A percentile compares a stretch with the other conserved stretches of the same genome.
Conservation (phyloP, 2,888 invertebrate genomes). For the Calameuta filiformis region DNA sequence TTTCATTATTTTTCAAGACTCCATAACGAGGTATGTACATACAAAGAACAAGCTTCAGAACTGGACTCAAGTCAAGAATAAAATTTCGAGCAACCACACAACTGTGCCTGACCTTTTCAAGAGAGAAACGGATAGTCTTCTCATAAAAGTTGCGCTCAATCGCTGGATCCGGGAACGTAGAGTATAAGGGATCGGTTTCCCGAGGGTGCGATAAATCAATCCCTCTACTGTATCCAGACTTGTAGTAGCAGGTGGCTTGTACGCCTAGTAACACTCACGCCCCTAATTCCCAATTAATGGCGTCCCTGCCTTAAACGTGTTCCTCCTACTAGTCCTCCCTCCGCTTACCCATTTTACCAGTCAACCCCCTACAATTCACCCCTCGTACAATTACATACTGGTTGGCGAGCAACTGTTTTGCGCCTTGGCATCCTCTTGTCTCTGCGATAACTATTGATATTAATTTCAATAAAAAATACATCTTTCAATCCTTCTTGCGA, state of each 20-base stretch:
- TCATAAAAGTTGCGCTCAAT: neutral
- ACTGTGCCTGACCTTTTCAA: neutral
- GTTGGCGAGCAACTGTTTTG: neutral
- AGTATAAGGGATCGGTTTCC: conserved; percentile 30
- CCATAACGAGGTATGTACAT: neutral
- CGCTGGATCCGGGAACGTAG: neutral
- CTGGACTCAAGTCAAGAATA: neutral
- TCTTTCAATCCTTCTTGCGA: neutral
- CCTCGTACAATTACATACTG: neutral
- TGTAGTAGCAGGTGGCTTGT: conserved; percentile 61
- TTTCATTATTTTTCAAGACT: neutral
- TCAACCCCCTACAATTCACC: neutral
- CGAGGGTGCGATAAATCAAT: conserved; percentile 64
- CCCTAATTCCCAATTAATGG: conserved; percentile 66
- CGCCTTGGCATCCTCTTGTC: neutral
- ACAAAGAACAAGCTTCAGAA: neutral
- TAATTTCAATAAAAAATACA: neutral
- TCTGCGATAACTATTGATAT: neutral
- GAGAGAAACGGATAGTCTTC: neutral
- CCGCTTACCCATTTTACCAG: neutral
- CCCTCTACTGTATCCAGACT: conserved; percentile 38
- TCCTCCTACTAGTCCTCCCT: neutral
- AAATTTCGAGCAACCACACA: neutral
- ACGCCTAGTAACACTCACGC: conserved; percentile 55
- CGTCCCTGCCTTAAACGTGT: conserved; percentile 21